Percentiles rank a stretch among this genome's conserved stretches.
These are phyloP conservation scores for Xylocampa areola DNA, from an alignment of 2,888 invertebrate species.

Conservation along the genomic window DNA sequence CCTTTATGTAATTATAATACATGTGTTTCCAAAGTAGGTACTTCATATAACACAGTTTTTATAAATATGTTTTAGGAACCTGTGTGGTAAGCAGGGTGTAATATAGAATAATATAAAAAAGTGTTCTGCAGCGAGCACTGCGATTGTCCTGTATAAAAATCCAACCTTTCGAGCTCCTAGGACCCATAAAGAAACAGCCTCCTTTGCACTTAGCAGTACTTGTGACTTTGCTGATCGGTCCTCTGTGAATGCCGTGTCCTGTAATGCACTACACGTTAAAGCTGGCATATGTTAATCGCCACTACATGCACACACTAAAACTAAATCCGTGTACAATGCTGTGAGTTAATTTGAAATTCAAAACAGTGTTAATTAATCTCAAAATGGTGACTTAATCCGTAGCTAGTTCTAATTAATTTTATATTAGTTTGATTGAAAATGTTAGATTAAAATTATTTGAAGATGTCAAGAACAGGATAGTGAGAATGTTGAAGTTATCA, in stretches of 20 bases:
- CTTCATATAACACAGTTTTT: constrained; percentile 11
- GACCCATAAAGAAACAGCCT: constrained; percentile 98
- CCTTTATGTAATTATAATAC: constrained; percentile 9
- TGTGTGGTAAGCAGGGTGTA: constrained; percentile 60
- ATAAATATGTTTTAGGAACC: constrained; percentile 34
- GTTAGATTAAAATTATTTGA: constrained; percentile 47
- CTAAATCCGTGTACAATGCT: constrained; percentile 64
- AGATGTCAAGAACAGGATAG: constrained; percentile 42
- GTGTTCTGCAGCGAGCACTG: constrained; percentile 73
- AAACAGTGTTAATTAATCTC: constrained; percentile 46
- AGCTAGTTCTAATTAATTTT: constrained; percentile 19
- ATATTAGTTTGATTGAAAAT: constrained; percentile 51
- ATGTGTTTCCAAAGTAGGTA: neutral
- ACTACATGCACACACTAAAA: constrained; percentile 83
- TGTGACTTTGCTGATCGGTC: constrained; percentile 92
- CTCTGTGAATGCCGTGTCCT: constrained; percentile 93
- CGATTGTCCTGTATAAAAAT: constrained; percentile 74
- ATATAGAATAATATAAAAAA: constrained; percentile 62
- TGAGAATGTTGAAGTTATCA: constrained; percentile 39
- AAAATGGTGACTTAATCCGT: constrained; percentile 28
- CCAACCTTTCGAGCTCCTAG: constrained; percentile 98
- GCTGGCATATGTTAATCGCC: constrained; percentile 84
- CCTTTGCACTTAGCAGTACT: constrained; percentile 97
- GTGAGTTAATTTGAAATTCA: constrained; percentile 61
- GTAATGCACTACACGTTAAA: constrained; percentile 90